A percentile compares a stretch with the other conserved stretches of the same genome.
Evolutionary conservation across 2,113 vertebrate species (phyloP).

Genomic region (Gallinago media): DNA sequence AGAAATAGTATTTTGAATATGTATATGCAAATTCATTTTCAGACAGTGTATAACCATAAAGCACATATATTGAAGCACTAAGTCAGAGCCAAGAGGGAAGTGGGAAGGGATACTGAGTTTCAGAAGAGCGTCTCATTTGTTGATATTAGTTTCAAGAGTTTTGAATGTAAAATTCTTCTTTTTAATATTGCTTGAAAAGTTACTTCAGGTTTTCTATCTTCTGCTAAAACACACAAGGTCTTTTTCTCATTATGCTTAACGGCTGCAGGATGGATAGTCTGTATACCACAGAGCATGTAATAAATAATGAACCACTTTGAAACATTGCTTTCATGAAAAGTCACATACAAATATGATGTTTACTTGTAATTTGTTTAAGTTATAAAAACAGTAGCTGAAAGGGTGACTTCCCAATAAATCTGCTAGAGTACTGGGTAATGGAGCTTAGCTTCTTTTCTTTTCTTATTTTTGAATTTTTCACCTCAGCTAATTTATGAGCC

Average conservation of each 20-base stretch:
- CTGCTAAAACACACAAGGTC: background rate
- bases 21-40: background rate
- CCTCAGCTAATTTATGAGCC: constrained; percentile 18
- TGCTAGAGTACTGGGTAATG: constrained; percentile 37
- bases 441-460: constrained; percentile 2
- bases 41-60: background rate
- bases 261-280: constrained; percentile 35
- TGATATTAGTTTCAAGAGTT: background rate
- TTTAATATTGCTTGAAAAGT: background rate
- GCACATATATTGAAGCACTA: background rate
- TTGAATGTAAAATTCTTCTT: background rate
- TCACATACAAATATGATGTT: constrained; percentile 56
- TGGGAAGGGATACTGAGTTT: background rate
- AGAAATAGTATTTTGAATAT: background rate
- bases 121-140: background rate
- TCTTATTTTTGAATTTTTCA: constrained; percentile 33
- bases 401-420: constrained; percentile 62
- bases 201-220: background rate
- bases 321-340: constrained; percentile 20
- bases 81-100: background rate
- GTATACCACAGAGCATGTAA: background rate
- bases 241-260: constrained; percentile 50
- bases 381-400: constrained; percentile 55
- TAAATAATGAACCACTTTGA: constrained; percentile 62
- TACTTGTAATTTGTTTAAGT: constrained; percentile 66